These are phyloP conservation scores for Daktulosphaira vitifoliae DNA, from an alignment of 1,140 invertebrate genomes.

Conservation along the genomic window DNA sequence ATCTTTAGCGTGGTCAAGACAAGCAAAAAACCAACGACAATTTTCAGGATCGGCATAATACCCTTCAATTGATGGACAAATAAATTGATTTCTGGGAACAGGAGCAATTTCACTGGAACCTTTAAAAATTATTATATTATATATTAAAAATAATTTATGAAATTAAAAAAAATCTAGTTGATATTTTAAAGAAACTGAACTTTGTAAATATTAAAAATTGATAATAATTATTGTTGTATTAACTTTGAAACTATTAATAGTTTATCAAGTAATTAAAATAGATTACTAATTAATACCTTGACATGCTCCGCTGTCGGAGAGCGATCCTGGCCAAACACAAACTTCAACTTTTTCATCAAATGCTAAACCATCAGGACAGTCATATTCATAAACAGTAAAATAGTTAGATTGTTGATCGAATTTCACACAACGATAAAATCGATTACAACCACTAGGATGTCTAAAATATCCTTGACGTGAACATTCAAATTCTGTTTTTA, in stretches of 20 bases:
- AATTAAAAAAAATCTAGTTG: too few species aligned
- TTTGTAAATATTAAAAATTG: too few species aligned
- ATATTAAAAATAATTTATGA: too few species aligned
- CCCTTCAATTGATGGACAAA: constrained; percentile 53
- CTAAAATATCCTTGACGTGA: constrained; percentile 69
- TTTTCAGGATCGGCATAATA: constrained; percentile 74
- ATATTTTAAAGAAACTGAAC: too few species aligned
- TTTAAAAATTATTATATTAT: constrained; percentile 38
- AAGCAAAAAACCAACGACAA: constrained; percentile 79
- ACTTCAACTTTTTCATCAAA: constrained; percentile 71
- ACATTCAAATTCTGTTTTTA: constrained; percentile 63
- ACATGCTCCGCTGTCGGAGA: constrained; percentile 61
- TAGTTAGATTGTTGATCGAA: constrained; percentile 64
- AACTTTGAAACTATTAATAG: background rate
- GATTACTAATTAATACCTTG: constrained; percentile 39
- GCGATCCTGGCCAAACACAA: constrained; percentile 70
- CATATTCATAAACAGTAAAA: constrained; percentile 72
- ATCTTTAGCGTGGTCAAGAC: constrained; percentile 62
- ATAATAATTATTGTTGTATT: too few species aligned
- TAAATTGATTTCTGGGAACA: constrained; percentile 54
- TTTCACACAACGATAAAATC: constrained; percentile 76
- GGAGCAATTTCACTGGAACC: constrained; percentile 66
- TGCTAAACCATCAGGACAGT: constrained; percentile 68
- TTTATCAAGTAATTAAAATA: background rate
- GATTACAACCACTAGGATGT: constrained; percentile 36